Conservation (phyloP, 2,888 invertebrate species). For the Euzophera pinguis region DNA sequence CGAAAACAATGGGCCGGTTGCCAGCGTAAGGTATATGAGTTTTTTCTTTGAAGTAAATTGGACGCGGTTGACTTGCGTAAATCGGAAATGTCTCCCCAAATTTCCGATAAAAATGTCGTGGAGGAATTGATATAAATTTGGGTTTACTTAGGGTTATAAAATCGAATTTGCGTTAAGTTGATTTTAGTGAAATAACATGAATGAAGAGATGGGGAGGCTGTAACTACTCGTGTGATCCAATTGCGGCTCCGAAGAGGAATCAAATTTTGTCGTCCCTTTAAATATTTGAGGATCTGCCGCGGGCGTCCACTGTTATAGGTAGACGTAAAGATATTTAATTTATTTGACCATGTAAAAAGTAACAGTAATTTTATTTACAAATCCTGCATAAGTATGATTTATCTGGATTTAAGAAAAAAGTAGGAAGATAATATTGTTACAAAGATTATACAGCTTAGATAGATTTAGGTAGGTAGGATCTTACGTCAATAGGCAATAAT, state of each 20-base stretch:
- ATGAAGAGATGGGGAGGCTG: slow-evolving; percentile 38
- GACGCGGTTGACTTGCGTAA: background rate
- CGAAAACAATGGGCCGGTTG: background rate
- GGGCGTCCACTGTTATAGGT: slow-evolving; percentile 34
- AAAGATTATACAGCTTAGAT: no score
- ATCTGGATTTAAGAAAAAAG: no score
- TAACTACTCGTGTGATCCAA: slow-evolving; percentile 73
- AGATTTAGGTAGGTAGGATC: no score
- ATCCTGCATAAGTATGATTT: no score
- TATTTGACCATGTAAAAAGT: background rate
- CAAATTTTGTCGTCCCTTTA: slow-evolving; percentile 71
- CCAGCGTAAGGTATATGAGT: no score
- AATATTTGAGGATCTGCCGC: slow-evolving; percentile 70
- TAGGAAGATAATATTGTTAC: no score
- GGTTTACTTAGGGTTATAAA: slow-evolving; percentile 60
- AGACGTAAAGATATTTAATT: slow-evolving; percentile 8
- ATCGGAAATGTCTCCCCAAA: slow-evolving; percentile 4
- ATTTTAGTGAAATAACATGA: slow-evolving; percentile 61
- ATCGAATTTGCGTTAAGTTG: slow-evolving; percentile 66
- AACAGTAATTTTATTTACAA: no score
- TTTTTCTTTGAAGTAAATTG: background rate
- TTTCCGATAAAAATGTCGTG: slow-evolving; percentile 5
- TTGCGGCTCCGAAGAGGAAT: slow-evolving; percentile 60
- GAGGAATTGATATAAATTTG: slow-evolving; percentile 42
- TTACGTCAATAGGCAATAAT: no score